phyloP scores from a whole-genome alignment of 2,797 vertebrate species.

The Melopsittacus undulatus region DNA sequence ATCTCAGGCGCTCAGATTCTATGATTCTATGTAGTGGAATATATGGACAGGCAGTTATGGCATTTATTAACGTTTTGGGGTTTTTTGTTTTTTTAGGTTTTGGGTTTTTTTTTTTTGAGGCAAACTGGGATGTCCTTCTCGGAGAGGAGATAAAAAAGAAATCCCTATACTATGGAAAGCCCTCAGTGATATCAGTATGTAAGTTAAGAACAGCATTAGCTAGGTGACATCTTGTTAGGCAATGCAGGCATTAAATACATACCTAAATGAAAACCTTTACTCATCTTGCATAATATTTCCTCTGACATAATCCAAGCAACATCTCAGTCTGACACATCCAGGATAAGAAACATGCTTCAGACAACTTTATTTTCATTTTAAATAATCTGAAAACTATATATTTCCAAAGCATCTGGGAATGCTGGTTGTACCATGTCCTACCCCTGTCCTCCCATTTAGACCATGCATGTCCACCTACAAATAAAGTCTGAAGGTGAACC shows the following conservation, averaged over 20 bases:
- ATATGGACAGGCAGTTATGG: not conserved
- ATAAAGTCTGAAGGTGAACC: not conserved
- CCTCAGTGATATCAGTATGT: not conserved
- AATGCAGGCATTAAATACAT: not conserved
- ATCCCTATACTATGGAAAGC: not conserved
- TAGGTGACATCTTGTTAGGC: not conserved
- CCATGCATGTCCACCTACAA: not conserved
- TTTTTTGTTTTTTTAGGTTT: not conserved
- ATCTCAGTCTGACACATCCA: not conserved
- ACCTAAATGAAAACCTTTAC: not conserved
- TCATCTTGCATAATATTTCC: not conserved
- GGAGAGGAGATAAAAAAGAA: not conserved
- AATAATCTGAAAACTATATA: not conserved
- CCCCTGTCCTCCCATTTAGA: not conserved
- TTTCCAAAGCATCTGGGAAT: not conserved
- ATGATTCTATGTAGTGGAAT: not conserved
- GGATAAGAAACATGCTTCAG: not conserved
- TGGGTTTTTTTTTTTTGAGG: not conserved
- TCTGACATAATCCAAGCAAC: not conserved
- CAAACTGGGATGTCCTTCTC: accelerated
- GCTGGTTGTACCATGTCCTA: not conserved
- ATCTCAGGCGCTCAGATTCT: not conserved
- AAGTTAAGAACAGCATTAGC: not conserved
- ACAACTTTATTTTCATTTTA: not conserved
- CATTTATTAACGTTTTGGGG: not conserved